phyloP scores from a whole-genome alignment of 2,797 vertebrate genomes.

The Sylvia borin region DNA sequence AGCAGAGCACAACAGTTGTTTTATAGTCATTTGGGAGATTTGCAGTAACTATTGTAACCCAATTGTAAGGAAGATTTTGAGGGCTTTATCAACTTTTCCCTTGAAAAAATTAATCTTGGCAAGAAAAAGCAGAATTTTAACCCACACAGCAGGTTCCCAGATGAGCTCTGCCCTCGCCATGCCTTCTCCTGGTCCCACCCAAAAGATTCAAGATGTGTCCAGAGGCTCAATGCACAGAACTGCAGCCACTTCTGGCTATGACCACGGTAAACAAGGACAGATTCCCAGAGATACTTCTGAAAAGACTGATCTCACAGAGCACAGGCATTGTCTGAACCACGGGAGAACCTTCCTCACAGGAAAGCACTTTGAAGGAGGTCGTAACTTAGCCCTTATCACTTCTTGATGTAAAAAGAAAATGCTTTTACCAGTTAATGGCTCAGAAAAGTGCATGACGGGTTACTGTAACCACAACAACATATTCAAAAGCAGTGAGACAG shows the following conservation, averaged over 20 bases:
- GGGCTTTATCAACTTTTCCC: constrained; percentile 6
- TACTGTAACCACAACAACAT: constrained; percentile 42
- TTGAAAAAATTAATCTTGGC: constrained; percentile 7
- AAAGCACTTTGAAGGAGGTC: neutral
- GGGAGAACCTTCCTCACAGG: neutral
- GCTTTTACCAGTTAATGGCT: constrained; percentile 61
- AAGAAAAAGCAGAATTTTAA: neutral
- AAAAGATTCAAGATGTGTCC: neutral
- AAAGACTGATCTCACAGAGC: neutral
- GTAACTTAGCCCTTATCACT: constrained; percentile 18
- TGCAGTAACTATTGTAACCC: constrained; percentile 19
- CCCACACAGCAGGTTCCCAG: neutral
- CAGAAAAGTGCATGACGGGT: constrained; percentile 36
- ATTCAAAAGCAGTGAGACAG: constrained; percentile 27
- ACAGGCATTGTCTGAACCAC: neutral
- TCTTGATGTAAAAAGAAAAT: constrained; percentile 13
- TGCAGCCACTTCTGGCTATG: neutral
- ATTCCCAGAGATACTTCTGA: neutral
- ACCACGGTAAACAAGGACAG: neutral
- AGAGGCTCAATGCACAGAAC: neutral
- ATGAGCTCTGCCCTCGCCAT: neutral
- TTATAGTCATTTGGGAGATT: constrained; percentile 18
- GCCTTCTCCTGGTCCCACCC: neutral
- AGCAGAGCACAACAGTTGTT: neutral
- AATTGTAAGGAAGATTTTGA: neutral